These are phyloP conservation scores for Drosophila anomalata DNA, from an alignment of 2,888 invertebrate genomes.

Conservation along the genomic window DNA sequence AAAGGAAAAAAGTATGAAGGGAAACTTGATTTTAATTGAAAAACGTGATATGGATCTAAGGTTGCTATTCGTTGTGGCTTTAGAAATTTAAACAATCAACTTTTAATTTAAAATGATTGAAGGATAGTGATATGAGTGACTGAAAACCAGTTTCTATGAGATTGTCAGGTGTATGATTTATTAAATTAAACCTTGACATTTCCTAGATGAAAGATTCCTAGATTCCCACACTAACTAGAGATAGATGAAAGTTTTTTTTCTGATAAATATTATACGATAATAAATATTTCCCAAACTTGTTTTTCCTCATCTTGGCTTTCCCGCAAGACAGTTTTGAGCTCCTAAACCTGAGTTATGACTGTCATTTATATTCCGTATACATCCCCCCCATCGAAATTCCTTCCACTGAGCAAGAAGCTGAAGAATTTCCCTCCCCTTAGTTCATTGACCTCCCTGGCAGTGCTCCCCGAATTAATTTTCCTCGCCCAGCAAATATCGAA, in stretches of 20 bases:
- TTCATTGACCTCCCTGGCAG: constrained; percentile 30
- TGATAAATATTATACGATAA: background rate
- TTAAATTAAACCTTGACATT: constrained; percentile 58
- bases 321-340: constrained; percentile 1
- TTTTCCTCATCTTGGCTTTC: background rate
- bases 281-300: no score
- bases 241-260: background rate
- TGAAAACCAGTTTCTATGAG: constrained; percentile 55
- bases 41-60: constrained; percentile 72
- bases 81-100: background rate
- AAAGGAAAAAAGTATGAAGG: constrained; percentile 28
- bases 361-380: constrained; percentile 28
- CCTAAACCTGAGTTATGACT: constrained; percentile 19
- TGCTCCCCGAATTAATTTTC: constrained; percentile 19
- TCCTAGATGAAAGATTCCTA: background rate
- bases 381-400: background rate
- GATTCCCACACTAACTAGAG: no score
- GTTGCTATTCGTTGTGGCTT: background rate
- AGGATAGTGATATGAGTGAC: background rate
- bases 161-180: constrained; percentile 66
- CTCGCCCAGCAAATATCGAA: constrained; percentile 30
- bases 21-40: constrained; percentile 80
- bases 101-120: background rate
- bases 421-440: background rate
- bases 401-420: background rate